A percentile compares a stretch with the other conserved stretches of the same genome.
phyloP scores from a whole-genome alignment of 2,888 invertebrate species.

The Tinea pellionella region DNA sequence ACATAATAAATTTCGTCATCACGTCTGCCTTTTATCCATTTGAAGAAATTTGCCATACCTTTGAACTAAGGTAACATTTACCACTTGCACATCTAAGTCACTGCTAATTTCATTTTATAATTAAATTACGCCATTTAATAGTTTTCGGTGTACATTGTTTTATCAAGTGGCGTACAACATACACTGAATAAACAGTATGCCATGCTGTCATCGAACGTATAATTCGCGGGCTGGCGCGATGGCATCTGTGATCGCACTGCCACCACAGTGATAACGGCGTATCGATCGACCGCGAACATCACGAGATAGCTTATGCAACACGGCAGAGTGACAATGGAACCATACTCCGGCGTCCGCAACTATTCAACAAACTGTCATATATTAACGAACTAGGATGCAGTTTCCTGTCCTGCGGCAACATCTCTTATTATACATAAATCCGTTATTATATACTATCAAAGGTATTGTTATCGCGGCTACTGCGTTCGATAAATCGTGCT shows the following conservation, averaged over 20 bases:
- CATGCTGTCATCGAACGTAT: not conserved
- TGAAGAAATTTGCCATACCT: slow-evolving; percentile 75
- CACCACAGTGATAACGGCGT: not conserved
- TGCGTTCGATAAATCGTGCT: too few relatives aligned
- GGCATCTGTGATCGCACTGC: not conserved
- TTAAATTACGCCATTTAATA: not conserved
- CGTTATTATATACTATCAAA: too few relatives aligned
- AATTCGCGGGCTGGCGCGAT: not conserved
- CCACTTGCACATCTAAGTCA: not conserved
- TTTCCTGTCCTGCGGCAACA: not conserved
- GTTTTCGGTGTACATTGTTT: not conserved
- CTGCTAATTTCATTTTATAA: not conserved
- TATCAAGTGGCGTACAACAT: not conserved
- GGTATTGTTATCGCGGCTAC: too few relatives aligned
- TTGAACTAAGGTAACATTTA: not conserved
- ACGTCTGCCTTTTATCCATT: slow-evolving; percentile 75
- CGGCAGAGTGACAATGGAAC: not conserved
- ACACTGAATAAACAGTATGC: not conserved
- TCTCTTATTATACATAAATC: not conserved
- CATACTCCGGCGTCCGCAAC: not conserved
- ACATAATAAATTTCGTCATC: slow-evolving; percentile 68
- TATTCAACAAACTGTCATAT: not conserved
- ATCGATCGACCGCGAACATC: slow-evolving; percentile 1
- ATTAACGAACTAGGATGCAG: not conserved
- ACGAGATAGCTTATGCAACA: slow-evolving; percentile 13